Percentiles rank a stretch among this genome's conserved stretches.
Conservation (phyloP, 2,113 vertebrate species). For the Sterrhoptilus dennistouni region DNA sequence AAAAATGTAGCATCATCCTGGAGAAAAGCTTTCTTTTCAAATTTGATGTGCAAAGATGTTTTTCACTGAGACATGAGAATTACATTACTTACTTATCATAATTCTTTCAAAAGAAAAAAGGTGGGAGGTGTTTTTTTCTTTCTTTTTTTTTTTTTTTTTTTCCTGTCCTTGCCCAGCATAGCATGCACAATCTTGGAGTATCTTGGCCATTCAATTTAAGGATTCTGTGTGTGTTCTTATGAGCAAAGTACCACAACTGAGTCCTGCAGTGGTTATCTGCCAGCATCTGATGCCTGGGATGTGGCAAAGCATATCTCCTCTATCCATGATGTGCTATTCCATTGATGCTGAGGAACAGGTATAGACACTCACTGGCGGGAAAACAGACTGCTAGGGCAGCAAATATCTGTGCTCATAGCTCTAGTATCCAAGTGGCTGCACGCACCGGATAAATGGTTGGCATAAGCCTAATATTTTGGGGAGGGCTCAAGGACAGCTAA, state of each 20-base stretch:
- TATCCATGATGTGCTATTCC: rapidly evolving
- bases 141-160: neutral
- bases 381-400: neutral
- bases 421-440: neutral
- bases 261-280: neutral
- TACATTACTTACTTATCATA: conserved; percentile 45
- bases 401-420: neutral
- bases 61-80: conserved; percentile 4
- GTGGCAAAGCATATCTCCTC: neutral
- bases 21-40: neutral
- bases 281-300: neutral
- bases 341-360: neutral
- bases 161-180: neutral
- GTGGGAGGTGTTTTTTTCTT: neutral
- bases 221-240: neutral
- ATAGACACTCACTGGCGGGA: neutral
- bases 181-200: neutral
- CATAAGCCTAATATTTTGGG: conserved; percentile 17
- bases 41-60: neutral
- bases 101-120: conserved; percentile 44
- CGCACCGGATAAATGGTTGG: neutral
- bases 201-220: neutral
- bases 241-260: neutral
- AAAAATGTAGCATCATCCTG: neutral
- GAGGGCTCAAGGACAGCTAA: conserved; percentile 33